Conservation (phyloP, 2,113 vertebrate species). For the Petromus typicus region DNA sequence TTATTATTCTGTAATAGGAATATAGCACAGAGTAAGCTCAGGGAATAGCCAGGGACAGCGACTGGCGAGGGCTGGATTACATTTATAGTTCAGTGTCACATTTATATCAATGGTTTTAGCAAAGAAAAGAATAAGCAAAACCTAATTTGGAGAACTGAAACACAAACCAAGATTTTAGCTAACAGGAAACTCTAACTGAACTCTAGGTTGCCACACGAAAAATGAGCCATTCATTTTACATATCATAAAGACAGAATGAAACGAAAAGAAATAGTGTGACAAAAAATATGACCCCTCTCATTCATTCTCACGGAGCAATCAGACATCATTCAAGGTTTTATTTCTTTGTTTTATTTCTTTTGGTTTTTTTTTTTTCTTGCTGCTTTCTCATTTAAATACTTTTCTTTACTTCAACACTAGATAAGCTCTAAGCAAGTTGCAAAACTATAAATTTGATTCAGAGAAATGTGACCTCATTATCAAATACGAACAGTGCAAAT, state of each 20-base stretch:
- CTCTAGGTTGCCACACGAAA: background rate
- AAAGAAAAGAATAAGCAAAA: background rate
- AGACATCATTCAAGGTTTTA: background rate
- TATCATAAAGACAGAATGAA: background rate
- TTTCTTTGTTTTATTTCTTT: background rate
- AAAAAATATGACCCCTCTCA: background rate
- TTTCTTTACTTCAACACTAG: background rate
- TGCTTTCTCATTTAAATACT: constrained; percentile 1
- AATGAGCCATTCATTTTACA: background rate
- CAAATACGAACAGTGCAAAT: constrained; percentile 2
- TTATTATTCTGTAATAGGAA: constrained; percentile 28
- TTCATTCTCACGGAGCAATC: background rate
- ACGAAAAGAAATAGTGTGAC: background rate
- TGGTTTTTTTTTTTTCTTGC: background rate
- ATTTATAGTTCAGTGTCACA: background rate
- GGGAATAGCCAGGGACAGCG: too few relatives aligned
- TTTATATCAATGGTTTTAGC: constrained; percentile 16
- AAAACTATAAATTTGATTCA: constrained; percentile 30
- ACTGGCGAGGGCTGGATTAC: too few relatives aligned
- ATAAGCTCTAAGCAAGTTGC: background rate
- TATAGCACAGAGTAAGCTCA: too few relatives aligned
- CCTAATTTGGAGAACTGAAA: background rate
- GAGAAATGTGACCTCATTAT: constrained; percentile 42
- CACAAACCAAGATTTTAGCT: background rate
- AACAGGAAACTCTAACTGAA: background rate